Percentiles rank a stretch among this genome's conserved stretches.
Evolutionary conservation across 2,797 vertebrate species (phyloP).

Genomic region (Cheirogaleus major): DNA sequence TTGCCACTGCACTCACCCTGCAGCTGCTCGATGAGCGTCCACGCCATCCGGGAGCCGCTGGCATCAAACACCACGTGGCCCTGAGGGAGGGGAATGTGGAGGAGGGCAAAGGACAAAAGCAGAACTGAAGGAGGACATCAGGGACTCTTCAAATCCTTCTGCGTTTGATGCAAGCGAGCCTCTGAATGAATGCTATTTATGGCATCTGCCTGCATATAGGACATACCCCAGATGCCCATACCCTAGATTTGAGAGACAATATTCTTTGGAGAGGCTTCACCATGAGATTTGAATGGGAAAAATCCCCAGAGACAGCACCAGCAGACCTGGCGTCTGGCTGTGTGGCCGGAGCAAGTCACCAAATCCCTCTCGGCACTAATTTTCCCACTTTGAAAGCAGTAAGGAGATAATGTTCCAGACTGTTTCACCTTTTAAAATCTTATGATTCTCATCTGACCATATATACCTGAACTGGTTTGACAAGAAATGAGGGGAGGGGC

Average conservation of each 20-base stretch:
- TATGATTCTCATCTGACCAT: slow-evolving; percentile 10
- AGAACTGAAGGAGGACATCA: slow-evolving; percentile 28
- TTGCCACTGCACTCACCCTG: slow-evolving; percentile 88
- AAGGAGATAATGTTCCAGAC: background rate
- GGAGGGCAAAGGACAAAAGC: slow-evolving; percentile 46
- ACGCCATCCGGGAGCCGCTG: slow-evolving; percentile 98
- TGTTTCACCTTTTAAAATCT: slow-evolving; percentile 27
- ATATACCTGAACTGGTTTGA: background rate
- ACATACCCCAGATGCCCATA: slow-evolving; percentile 74
- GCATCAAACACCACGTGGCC: slow-evolving; percentile 98
- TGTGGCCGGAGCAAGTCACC: background rate
- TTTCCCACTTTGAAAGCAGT: slow-evolving; percentile 22
- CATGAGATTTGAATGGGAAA: slow-evolving; percentile 22
- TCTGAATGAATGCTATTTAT: slow-evolving; percentile 78
- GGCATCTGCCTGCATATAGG: slow-evolving; percentile 73
- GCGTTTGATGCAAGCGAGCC: slow-evolving; percentile 61
- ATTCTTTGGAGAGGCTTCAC: slow-evolving; percentile 51
- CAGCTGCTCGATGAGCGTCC: slow-evolving; percentile 97
- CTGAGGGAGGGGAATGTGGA: slow-evolving; percentile 79
- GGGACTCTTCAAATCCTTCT: slow-evolving; percentile 52
- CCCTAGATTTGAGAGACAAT: slow-evolving; percentile 70
- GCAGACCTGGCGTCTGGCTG: background rate
- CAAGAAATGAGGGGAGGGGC: background rate
- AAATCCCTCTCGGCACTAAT: background rate
- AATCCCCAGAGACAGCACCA: background rate